A percentile compares a stretch with the other conserved stretches of the same genome.
These are phyloP conservation scores for Ectobius pallidus DNA, from an alignment of 2,888 invertebrate genomes.

Conservation along the genomic window DNA sequence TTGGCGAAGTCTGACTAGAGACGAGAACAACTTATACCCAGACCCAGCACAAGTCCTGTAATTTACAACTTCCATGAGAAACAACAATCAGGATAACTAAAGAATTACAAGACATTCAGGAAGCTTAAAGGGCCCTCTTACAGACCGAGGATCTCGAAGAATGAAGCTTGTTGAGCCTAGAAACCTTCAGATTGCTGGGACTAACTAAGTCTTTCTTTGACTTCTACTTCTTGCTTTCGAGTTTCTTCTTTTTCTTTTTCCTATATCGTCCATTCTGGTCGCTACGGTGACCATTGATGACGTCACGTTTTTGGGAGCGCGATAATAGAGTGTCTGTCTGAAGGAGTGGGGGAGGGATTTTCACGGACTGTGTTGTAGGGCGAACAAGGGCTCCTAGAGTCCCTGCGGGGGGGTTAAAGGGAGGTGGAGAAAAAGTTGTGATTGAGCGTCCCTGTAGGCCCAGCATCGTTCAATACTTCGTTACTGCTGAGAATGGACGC, in stretches of 20 bases:
- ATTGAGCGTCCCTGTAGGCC: conserved; percentile 12
- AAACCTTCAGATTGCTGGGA: neutral
- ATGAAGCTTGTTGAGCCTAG: neutral
- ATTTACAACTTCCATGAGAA: neutral
- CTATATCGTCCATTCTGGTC: neutral
- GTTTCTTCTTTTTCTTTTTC: neutral
- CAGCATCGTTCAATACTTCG: conserved; percentile 20
- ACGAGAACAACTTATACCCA: too few species aligned
- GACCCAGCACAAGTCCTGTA: neutral
- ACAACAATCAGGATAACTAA: too few species aligned
- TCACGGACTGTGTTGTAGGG: conserved; percentile 8
- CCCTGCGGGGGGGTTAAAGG: conserved; percentile 15
- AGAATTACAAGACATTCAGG: neutral
- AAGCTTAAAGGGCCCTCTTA: neutral
- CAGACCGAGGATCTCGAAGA: neutral
- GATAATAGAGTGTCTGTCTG: conserved; percentile 24
- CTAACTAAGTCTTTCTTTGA: neutral
- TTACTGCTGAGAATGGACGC: neutral
- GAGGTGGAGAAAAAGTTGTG: conserved; percentile 8
- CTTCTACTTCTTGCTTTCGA: neutral
- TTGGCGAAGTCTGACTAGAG: too few species aligned
- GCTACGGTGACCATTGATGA: conserved; percentile 14
- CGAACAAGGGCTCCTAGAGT: conserved; percentile 13
- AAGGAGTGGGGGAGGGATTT: neutral
- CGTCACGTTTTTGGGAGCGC: conserved; percentile 10